These are phyloP conservation scores for Umimayanthus chanpuru DNA, from an alignment of 92 coral and sea anemone genomes.

Conservation along the genomic window DNA sequence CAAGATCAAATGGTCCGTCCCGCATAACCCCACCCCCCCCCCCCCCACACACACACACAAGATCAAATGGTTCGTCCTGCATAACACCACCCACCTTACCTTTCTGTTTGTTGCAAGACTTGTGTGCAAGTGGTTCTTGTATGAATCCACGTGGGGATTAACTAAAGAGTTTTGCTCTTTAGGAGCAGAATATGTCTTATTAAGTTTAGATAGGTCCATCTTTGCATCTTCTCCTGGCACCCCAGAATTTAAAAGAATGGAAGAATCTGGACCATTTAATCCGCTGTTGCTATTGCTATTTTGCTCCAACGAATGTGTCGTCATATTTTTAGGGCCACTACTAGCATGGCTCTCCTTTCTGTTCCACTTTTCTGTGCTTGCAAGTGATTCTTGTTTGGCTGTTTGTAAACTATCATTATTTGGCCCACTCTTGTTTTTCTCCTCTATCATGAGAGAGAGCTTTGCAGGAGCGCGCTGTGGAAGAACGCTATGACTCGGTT, in stretches of 20 bases:
- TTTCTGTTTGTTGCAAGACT: not conserved
- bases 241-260: not conserved
- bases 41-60: too few relatives aligned
- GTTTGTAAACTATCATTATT: not conserved
- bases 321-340: too few relatives aligned
- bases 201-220: not conserved
- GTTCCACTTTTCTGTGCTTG: not conserved
- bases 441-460: not conserved
- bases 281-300: not conserved
- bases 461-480: not conserved
- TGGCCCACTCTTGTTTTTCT: not conserved
- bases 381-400: not conserved
- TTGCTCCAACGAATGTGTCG: not conserved
- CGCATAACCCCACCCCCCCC: too few relatives aligned
- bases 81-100: not conserved
- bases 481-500: not conserved
- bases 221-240: not conserved
- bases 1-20: too few relatives aligned
- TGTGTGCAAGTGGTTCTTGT: not conserved
- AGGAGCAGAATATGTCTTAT: not conserved
- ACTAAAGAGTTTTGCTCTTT: not conserved
- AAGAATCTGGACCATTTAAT: not conserved
- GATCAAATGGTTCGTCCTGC: too few relatives aligned
- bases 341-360: not conserved
- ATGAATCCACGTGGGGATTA: not conserved